Evolutionary conservation across 2,113 vertebrate species (phyloP).

Genomic region (Oenanthe oenanthe): DNA sequence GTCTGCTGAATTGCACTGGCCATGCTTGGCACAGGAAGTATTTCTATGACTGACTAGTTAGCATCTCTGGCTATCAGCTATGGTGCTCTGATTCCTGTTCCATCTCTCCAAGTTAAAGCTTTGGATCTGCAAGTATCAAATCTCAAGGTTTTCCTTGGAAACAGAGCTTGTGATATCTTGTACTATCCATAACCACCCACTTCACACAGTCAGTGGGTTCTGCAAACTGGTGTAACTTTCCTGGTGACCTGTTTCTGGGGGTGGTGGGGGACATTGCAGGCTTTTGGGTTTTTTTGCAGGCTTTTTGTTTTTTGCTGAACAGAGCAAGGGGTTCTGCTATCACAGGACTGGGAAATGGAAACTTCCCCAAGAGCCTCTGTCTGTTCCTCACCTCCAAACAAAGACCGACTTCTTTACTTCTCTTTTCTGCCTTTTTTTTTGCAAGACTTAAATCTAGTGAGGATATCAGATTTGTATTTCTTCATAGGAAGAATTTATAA

Average conservation of each 20-base stretch:
- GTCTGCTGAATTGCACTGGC: not conserved
- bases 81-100: not conserved
- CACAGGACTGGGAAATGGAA: not conserved
- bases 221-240: not conserved
- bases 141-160: not conserved
- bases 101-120: not conserved
- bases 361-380: not conserved
- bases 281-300: not conserved
- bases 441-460: not conserved
- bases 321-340: not conserved
- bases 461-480: not conserved
- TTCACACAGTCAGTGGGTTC: not conserved
- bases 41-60: not conserved
- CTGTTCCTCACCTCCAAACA: not conserved
- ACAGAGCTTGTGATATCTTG: not conserved
- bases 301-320: not conserved
- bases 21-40: not conserved
- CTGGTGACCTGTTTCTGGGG: not conserved
- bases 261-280: not conserved
- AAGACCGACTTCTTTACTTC: fast-evolving
- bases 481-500: not conserved
- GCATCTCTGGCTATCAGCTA: not conserved
- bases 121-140: not conserved
- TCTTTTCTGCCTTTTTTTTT: not conserved
- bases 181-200: not conserved